Evolutionary conservation across 2,113 vertebrate genomes (phyloP).

Genomic region (Morone chrysops): DNA sequence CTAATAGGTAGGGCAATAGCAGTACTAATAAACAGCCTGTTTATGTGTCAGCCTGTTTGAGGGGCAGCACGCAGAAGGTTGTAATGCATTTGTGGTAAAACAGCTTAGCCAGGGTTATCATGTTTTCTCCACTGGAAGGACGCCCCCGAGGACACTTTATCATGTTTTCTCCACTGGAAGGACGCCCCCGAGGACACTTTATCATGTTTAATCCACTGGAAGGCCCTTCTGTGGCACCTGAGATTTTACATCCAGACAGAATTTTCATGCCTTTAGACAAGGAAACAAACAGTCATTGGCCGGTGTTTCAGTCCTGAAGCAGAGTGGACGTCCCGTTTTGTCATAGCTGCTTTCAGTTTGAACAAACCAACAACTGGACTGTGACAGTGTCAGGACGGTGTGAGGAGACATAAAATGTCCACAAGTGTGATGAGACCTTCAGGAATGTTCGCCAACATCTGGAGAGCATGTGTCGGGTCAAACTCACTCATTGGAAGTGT

Average conservation of each 20-base stretch:
- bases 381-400: conserved; percentile 54
- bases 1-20: too few relatives aligned
- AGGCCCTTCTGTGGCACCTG: too few relatives aligned
- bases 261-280: neutral
- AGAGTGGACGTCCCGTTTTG: neutral
- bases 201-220: too few relatives aligned
- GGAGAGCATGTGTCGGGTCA: conserved; percentile 74
- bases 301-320: neutral
- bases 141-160: too few relatives aligned
- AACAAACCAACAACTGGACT: conserved; percentile 39
- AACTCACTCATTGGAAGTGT: conserved; percentile 10
- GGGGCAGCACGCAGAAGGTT: too few relatives aligned
- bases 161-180: too few relatives aligned
- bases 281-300: neutral
- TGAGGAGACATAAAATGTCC: conserved; percentile 62
- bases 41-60: too few relatives aligned
- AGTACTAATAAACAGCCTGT: too few relatives aligned
- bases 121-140: too few relatives aligned
- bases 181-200: too few relatives aligned
- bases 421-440: conserved; percentile 69
- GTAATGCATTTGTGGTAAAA: too few relatives aligned
- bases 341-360: conserved; percentile 32
- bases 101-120: too few relatives aligned
- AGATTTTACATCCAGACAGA: neutral
- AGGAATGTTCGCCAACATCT: conserved; percentile 77